A percentile compares a stretch with the other conserved stretches of the same genome.
Conservation (phyloP, 2,113 vertebrate species). For the Chaetura pelagica region DNA sequence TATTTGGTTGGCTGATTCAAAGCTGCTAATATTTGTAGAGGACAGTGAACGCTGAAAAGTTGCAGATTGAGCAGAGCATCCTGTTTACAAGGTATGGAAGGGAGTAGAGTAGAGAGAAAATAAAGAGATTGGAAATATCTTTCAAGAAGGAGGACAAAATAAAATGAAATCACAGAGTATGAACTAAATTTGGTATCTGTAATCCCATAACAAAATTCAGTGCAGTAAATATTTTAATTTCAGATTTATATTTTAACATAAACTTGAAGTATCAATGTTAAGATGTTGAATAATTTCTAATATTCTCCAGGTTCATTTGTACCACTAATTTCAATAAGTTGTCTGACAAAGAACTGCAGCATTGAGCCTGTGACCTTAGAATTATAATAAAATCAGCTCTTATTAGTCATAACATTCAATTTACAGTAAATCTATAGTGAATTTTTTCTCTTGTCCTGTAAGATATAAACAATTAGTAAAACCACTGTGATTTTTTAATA, state of each 20-base stretch:
- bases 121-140: not conserved
- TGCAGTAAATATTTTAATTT: not conserved
- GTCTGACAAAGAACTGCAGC: not conserved
- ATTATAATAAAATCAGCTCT: not conserved
- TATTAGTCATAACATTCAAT: not conserved
- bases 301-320: not conserved
- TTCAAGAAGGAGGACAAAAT: not conserved
- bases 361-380: not conserved
- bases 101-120: not conserved
- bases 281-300: not conserved
- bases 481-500: not conserved
- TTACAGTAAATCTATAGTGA: not conserved
- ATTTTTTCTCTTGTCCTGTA: not conserved
- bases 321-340: not conserved
- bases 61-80: not conserved
- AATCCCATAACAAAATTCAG: not conserved
- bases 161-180: not conserved
- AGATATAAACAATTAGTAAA: not conserved
- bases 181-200: rapidly evolving
- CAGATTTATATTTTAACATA: not conserved
- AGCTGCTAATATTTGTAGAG: not conserved
- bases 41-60: not conserved
- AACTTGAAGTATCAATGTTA: not conserved
- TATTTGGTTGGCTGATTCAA: not conserved
- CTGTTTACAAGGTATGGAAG: not conserved